These are phyloP conservation scores for Horisme vitalbata DNA, from an alignment of 2,888 invertebrate species.

Conservation along the genomic window DNA sequence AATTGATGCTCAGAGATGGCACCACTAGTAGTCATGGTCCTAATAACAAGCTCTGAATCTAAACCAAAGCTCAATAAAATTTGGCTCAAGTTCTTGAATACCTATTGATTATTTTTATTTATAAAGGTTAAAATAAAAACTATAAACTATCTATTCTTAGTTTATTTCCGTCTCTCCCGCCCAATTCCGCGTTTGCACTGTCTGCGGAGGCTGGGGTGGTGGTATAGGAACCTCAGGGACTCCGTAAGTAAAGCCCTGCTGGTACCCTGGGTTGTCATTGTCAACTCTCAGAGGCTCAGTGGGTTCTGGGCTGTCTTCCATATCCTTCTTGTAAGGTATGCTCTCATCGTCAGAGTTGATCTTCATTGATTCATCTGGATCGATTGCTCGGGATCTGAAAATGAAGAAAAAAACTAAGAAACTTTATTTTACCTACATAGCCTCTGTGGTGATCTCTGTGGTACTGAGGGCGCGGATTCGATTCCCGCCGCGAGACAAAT, in stretches of 20 bases:
- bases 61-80: too few species aligned
- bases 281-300: slow-evolving; percentile 62
- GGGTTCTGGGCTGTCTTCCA: slow-evolving; percentile 68
- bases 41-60: too few species aligned
- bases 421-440: too few species aligned
- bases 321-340: slow-evolving; percentile 75
- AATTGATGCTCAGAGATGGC: too few species aligned
- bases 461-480: too few species aligned
- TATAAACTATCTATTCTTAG: slow-evolving; percentile 36
- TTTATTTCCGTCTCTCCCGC: slow-evolving; percentile 74
- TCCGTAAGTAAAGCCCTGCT: slow-evolving; percentile 49
- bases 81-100: too few species aligned
- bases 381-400: slow-evolving; percentile 58
- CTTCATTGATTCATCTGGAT: slow-evolving; percentile 72
- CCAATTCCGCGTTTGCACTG: slow-evolving; percentile 53
- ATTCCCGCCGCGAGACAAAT: too few species aligned
- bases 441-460: too few species aligned
- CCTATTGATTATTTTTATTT: too few species aligned
- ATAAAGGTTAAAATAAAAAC: background rate
- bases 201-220: slow-evolving; percentile 30
- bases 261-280: slow-evolving; percentile 28
- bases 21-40: too few species aligned
- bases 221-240: slow-evolving; percentile 34
- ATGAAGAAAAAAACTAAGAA: background rate
- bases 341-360: slow-evolving; percentile 75